A percentile compares a stretch with the other conserved stretches of the same genome.
phyloP scores from a whole-genome alignment of 2,113 vertebrate species.

The Bubo blakistoni region DNA sequence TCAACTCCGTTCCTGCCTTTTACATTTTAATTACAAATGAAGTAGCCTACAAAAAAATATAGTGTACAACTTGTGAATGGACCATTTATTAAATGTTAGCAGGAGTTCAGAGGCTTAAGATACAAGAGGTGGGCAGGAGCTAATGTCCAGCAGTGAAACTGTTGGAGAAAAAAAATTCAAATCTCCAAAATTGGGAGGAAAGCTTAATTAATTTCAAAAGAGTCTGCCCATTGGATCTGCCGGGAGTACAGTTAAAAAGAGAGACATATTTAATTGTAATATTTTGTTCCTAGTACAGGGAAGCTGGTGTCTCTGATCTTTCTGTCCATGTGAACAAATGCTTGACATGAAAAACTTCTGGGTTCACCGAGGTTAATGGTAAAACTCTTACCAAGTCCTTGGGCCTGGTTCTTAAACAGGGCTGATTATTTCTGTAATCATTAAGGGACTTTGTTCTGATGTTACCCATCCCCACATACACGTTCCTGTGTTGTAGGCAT shows the following conservation, averaged over 20 bases:
- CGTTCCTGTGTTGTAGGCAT: background rate
- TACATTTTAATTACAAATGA: conserved; percentile 59
- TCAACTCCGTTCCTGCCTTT: conserved; percentile 27
- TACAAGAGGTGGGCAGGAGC: background rate
- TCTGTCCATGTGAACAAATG: background rate
- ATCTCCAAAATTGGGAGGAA: background rate
- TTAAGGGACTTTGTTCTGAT: background rate
- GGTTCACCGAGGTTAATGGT: background rate
- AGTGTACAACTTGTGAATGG: background rate
- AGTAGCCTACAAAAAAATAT: background rate
- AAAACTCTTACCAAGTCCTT: background rate
- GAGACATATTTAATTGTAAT: background rate
- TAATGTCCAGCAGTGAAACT: background rate
- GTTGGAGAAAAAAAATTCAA: background rate
- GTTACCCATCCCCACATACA: background rate
- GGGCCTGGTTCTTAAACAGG: background rate
- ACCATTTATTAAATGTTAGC: background rate
- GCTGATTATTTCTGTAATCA: background rate
- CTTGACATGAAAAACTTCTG: background rate
- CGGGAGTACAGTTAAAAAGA: background rate
- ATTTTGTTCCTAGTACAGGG: background rate
- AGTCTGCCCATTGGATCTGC: background rate
- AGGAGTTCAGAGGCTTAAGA: background rate
- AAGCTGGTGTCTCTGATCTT: background rate
- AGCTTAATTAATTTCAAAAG: background rate